These are phyloP conservation scores for Pterocles burchelli DNA, from an alignment of 2,113 vertebrate genomes.

Conservation along the genomic window DNA sequence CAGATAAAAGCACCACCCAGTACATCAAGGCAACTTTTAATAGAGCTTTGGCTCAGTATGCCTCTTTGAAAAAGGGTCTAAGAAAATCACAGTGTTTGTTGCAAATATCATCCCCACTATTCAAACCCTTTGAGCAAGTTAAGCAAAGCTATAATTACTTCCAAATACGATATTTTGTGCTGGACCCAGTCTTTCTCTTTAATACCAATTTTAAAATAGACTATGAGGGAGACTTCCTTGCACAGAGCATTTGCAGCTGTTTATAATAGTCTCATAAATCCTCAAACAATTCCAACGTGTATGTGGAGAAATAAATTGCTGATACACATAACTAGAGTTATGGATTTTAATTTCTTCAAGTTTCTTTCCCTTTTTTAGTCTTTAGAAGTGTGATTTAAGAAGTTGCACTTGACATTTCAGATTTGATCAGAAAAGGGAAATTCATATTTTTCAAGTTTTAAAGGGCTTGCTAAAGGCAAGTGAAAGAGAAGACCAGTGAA, in stretches of 20 bases:
- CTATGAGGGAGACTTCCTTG: neutral
- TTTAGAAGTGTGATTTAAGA: neutral
- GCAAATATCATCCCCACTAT: neutral
- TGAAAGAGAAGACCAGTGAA: neutral
- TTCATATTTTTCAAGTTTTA: neutral
- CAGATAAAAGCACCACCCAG: neutral
- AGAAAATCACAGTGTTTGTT: neutral
- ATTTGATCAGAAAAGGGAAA: neutral
- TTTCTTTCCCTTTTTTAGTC: neutral
- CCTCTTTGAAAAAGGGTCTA: neutral
- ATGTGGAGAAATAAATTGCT: neutral
- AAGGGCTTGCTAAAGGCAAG: neutral
- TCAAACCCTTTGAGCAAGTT: neutral
- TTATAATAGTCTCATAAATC: neutral
- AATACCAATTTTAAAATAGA: neutral
- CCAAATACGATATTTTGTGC: neutral
- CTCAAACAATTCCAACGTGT: neutral
- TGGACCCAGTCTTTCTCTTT: neutral
- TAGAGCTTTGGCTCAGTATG: neutral
- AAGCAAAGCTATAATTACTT: neutral
- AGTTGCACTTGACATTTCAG: neutral
- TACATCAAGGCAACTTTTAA: neutral
- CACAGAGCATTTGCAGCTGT: neutral
- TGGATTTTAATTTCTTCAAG: neutral
- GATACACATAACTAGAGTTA: neutral